Evolutionary conservation across 1,140 invertebrate species (phyloP), one percentile per base, ranked within the genome.

Genomic region (Drosophila tropicalis): DNA sequence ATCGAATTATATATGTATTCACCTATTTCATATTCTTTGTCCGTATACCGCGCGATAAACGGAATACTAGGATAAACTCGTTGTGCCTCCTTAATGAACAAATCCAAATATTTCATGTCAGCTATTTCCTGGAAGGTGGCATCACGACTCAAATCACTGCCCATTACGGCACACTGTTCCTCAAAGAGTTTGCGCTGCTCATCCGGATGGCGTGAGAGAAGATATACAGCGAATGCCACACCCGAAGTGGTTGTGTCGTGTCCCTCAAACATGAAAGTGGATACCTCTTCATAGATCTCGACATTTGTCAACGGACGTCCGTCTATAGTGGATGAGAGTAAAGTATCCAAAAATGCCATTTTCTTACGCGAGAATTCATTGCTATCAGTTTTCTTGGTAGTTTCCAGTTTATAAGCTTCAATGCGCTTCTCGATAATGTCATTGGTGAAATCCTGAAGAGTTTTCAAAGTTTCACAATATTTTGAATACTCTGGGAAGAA

Each of bases 181-280:
- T 93, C 76, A 10, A 92, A 91, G 29, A 94, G 71, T 78, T 93
- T 94, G 51, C 92, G 72, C 82, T 94, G 92, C n/a, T 93, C 81
- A 3, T 85, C 75, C 15, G 76, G 82, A 62, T 92, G 71, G 17
- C 87, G 65, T 1, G 92, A 92, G 0, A 93, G 65, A 40, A 89
- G 58, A 47, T 89, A 92, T 0, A 91, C 61, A 0, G 84, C 75
- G 72, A 93, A 93, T 0, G 79, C 76, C 2, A 93, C 80, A 4
- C 82, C 92, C 5, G 92, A 91, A 0, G 91, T 90, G 0, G 92
- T 93, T 1, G 92, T 93, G 41, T 93, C 92, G 32, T 93, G 92
- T 0, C 92, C 92, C 93, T 95, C 94, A 91, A 95, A 95, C 94
- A 96, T 96, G 71, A 96, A 96, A 5, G 95, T 96, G 70, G 95